Percentiles rank a stretch among this genome's conserved stretches.
These are phyloP conservation scores for Pleuronectes platessa DNA, from an alignment of 2,113 vertebrate genomes.

Conservation along the genomic window DNA sequence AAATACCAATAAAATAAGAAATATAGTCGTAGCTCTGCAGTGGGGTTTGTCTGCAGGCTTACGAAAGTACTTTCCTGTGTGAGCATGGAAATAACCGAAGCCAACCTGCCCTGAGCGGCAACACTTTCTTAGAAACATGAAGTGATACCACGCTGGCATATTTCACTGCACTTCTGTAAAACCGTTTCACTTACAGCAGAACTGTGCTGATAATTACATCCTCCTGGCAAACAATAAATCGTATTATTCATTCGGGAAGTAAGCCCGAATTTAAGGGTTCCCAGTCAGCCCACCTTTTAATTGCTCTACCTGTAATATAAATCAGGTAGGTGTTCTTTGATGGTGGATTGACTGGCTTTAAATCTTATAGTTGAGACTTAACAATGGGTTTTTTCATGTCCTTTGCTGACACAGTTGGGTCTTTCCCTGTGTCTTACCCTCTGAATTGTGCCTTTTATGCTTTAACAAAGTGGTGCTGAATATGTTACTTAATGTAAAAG, in stretches of 20 bases:
- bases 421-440: no score
- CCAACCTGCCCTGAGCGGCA: background rate
- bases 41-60: background rate
- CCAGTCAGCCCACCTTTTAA: constrained; percentile 13
- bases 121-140: constrained; percentile 23
- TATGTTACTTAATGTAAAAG: no score
- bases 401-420: no score
- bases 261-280: constrained; percentile 17
- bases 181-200: constrained; percentile 27
- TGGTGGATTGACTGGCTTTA: constrained; percentile 23
- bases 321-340: constrained; percentile 43
- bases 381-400: background rate
- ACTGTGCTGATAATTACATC: constrained; percentile 43
- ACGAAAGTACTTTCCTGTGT: constrained; percentile 3
- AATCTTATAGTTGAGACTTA: background rate
- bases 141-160: background rate
- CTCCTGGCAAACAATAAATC: no score
- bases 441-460: no score
- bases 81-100: background rate
- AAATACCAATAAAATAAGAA: background rate
- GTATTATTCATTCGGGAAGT: constrained; percentile 24
- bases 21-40: background rate
- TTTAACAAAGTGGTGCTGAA: no score
- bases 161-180: constrained; percentile 14
- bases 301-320: constrained; percentile 44